Evolutionary conservation across 2,113 vertebrate species (phyloP).

Genomic region (Euleptes europaea): DNA sequence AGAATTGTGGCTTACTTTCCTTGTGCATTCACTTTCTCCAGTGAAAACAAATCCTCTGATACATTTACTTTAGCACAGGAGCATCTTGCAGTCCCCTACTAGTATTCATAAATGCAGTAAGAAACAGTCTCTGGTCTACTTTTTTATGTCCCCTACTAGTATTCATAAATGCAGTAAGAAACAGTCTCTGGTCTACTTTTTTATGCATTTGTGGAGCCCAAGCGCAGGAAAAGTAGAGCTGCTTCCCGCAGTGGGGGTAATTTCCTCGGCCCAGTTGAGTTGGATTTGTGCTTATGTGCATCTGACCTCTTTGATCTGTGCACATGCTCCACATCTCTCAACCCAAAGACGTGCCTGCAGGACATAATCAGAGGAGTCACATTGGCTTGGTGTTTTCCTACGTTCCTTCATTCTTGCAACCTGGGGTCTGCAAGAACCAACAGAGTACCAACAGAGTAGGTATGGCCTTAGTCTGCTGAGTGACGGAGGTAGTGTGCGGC

Average conservation of each 20-base stretch:
- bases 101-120: neutral
- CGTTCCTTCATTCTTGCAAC: neutral
- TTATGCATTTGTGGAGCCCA: neutral
- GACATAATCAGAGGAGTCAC: neutral
- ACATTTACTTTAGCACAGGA: neutral
- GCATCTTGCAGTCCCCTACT: too few species aligned
- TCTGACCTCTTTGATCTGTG: neutral
- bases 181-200: neutral
- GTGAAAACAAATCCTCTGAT: neutral
- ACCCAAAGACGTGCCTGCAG: neutral
- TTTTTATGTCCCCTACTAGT: neutral
- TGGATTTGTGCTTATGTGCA: neutral
- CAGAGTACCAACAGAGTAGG: too few species aligned
- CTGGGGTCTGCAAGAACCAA: neutral
- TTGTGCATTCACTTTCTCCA: neutral
- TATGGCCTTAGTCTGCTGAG: neutral
- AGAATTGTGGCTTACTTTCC: neutral
- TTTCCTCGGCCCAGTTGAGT: neutral
- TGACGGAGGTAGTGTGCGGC: neutral
- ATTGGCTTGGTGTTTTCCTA: neutral
- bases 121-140: neutral
- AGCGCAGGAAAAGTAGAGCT: neutral
- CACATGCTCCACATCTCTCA: neutral
- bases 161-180: neutral
- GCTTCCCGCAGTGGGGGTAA: too few species aligned